These are phyloP conservation scores for Drosophila neocordata DNA, from an alignment of 1,140 invertebrate genomes.

Conservation along the genomic window DNA sequence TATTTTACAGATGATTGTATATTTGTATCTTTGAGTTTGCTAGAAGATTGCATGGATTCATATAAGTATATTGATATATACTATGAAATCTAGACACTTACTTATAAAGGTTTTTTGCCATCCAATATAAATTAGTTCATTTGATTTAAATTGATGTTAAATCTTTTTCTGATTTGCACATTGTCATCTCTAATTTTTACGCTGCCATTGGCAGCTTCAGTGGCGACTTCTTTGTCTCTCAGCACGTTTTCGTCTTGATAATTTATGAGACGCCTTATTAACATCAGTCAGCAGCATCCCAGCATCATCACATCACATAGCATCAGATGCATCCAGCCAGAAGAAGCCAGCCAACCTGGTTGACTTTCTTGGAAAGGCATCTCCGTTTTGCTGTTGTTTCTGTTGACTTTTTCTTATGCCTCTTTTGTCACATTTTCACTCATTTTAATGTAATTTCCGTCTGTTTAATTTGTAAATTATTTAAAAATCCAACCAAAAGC, in stretches of 20 bases:
- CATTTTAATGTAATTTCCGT: conserved; percentile 76
- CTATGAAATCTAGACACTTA: too few relatives aligned
- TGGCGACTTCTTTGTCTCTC: conserved; percentile 41
- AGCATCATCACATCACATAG: conserved; percentile 13
- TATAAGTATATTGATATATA: too few relatives aligned
- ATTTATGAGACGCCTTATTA: conserved; percentile 82
- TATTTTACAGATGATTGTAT: too few relatives aligned
- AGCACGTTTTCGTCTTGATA: conserved; percentile 74
- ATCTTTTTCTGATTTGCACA: neutral
- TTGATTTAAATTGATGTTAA: too few relatives aligned
- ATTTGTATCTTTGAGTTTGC: too few relatives aligned
- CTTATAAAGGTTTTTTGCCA: too few relatives aligned
- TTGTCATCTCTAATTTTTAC: conserved; percentile 33
- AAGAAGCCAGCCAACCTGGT: conserved; percentile 34
- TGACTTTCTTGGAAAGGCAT: conserved; percentile 72
- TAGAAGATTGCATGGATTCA: too few relatives aligned
- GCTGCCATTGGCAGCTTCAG: conserved; percentile 42
- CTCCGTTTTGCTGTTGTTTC: conserved; percentile 47
- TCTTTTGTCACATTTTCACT: conserved; percentile 53
- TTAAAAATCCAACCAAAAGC: conserved; percentile 24
- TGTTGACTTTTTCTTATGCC: conserved; percentile 8
- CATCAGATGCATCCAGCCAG: neutral
- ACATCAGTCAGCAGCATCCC: conserved; percentile 67
- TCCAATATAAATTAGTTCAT: too few relatives aligned
- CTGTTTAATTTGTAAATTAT: conserved; percentile 77